A percentile compares a stretch with the other conserved stretches of the same genome.
Conservation (phyloP, 2,113 vertebrate genomes). For the Chionis minor region DNA sequence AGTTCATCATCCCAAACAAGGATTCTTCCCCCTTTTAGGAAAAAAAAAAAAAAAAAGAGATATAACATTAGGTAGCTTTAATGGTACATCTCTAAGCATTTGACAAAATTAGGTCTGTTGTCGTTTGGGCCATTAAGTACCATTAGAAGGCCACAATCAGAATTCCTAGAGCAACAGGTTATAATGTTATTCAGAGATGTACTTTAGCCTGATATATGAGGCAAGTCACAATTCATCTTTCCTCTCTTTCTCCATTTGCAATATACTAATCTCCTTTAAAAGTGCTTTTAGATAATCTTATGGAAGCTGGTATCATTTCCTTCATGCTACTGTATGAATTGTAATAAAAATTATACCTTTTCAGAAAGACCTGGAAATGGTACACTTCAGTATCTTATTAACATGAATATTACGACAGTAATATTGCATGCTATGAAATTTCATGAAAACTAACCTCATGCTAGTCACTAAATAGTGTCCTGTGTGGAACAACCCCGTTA, state of each 20-base stretch:
- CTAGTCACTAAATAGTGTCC: not conserved
- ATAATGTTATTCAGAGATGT: not conserved
- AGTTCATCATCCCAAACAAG: not conserved
- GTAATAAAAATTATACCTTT: not conserved
- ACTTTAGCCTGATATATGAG: not conserved
- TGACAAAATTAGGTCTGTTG: not conserved
- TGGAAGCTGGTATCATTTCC: not conserved
- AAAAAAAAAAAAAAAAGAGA: not conserved
- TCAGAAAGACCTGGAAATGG: not conserved
- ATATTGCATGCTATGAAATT: not conserved
- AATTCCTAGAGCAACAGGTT: not conserved
- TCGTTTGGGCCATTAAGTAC: not conserved
- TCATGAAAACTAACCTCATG: not conserved
- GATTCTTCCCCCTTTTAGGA: not conserved
- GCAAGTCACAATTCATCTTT: not conserved
- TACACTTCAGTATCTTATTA: not conserved
- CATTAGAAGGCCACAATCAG: not conserved
- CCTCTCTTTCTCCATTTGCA: not conserved
- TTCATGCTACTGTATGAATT: not conserved
- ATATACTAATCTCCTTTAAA: not conserved
- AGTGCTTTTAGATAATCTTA: not conserved
- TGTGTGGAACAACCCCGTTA: not conserved
- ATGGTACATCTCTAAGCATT: not conserved
- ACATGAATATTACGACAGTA: not conserved
- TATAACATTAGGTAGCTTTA: not conserved